Base-by-base conservation (phyloP, 1,140 invertebrate genomes). In the Archegozetes longisetosus region DNA sequence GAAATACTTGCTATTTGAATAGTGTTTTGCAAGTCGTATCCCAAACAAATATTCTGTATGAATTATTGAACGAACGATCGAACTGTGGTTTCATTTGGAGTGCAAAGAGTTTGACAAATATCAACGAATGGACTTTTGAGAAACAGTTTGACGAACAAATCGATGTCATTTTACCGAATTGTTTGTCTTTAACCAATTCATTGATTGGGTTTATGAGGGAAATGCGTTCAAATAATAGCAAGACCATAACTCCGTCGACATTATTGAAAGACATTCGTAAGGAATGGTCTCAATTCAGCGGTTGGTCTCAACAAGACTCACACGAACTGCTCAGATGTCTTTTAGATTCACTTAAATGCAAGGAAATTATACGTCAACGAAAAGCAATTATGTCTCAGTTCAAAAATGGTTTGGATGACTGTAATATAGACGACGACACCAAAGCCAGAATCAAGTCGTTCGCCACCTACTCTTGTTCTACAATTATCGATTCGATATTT, bases 291-390 rank as follows among this genome's bases (percentile, higher is more conserved):
- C 83, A 91, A 68, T 97, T 95, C 71, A 82, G 83, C 60, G 88
- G 88, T n/a, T 89, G 83, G 26, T 85, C 90, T 65, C 93, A 98
- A 70, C 93, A 98, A 69, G 94, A 98, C 74, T 83, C 92, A 12
- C 94, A 98, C 69, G 94, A 98, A 72, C 71, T 97, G 53, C 75
- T 98, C 9, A 67, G 91, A 56, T 86, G 91, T 74, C 73, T 96
- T 27, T 71, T 96, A 26, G 90, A 96, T 70, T 81, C 81, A 61
- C 82, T 94, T 53, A 78, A 84, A 64, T 75, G 67, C 46, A 79
- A 82, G 66, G 81, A 83, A 68, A 71, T 80, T 12, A 65, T 61
- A 24, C 61, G 69, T 1, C 61, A 66, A 40, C 63, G 66, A 62
- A 32, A 63, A 32, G 74, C 68, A 9, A 71, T 77, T 55, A 61